Conservation (phyloP, 1,140 invertebrate genomes). For the Listronotus oregonensis region DNA sequence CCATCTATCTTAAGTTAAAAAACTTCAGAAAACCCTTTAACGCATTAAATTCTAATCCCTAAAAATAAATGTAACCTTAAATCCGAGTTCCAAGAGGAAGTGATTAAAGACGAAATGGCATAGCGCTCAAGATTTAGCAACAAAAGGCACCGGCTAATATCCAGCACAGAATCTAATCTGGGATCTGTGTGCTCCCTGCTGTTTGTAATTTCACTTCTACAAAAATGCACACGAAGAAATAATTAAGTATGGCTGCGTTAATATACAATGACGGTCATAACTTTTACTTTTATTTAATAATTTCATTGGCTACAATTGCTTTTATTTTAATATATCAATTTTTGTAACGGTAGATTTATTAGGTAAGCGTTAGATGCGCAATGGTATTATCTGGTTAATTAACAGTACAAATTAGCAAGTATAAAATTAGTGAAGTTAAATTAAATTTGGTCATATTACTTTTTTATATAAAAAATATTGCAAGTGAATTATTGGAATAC, state of each 20-base stretch:
- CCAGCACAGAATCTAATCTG: constrained; percentile 4
- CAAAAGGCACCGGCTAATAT: constrained; percentile 10
- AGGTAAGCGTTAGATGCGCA: too few species aligned
- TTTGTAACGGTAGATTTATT: too few species aligned
- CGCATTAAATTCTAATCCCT: background rate
- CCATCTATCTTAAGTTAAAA: too few species aligned
- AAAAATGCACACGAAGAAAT: constrained; percentile 10
- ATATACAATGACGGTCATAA: constrained; percentile 8
- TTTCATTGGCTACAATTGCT: background rate
- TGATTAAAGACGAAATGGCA: constrained; percentile 1
- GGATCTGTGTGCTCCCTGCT: constrained; percentile 10
- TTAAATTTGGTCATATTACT: too few species aligned
- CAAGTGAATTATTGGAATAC: too few species aligned
- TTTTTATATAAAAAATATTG: too few species aligned
- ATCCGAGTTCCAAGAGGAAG: constrained; percentile 11
- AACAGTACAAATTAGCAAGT: too few species aligned
- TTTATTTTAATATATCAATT: background rate
- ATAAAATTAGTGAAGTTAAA: too few species aligned
- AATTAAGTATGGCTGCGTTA: constrained; percentile 2
- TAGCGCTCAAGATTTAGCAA: constrained; percentile 9
- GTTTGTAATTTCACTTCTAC: constrained; percentile 11
- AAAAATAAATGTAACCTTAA: background rate
- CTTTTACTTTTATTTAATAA: constrained; percentile 5
- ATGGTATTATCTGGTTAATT: too few species aligned
- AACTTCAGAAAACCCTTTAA: too few species aligned